Percentiles rank a stretch among this genome's conserved stretches.
Conservation (phyloP, 2,113 vertebrate species). For the Albula glossodonta region DNA sequence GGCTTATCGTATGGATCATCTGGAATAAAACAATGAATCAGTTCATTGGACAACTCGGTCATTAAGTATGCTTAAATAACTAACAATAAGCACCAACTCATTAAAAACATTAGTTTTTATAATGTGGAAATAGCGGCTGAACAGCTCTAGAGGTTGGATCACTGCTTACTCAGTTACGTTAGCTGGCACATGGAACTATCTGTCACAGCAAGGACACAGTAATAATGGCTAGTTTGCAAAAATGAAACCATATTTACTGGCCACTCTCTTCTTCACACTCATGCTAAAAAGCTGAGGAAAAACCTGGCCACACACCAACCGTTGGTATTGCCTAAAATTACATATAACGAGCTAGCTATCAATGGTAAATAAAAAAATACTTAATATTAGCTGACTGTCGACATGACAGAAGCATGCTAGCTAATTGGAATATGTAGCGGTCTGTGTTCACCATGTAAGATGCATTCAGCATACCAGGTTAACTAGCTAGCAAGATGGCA, state of each 20-base stretch:
- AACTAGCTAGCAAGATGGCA: neutral
- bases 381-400: neutral
- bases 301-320: too few relatives aligned
- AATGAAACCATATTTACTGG: too few relatives aligned
- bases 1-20: constrained; percentile 93
- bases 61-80: neutral
- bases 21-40: constrained; percentile 50
- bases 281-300: too few relatives aligned
- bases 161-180: neutral
- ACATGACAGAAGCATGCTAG: constrained; percentile 11
- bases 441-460: neutral
- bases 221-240: too few relatives aligned
- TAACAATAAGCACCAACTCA: too few relatives aligned
- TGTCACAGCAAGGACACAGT: too few relatives aligned
- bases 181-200: neutral
- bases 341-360: neutral
- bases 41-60: neutral
- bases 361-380: neutral
- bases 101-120: too few relatives aligned
- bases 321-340: too few relatives aligned
- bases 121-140: too few relatives aligned
- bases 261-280: neutral
- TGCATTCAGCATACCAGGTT: neutral
- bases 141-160: neutral
- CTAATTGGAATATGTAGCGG: neutral